Evolutionary conservation across 2,888 invertebrate species (phyloP), one percentile per base, ranked within the genome.

Genomic region (Pantelozetes paolii): DNA sequence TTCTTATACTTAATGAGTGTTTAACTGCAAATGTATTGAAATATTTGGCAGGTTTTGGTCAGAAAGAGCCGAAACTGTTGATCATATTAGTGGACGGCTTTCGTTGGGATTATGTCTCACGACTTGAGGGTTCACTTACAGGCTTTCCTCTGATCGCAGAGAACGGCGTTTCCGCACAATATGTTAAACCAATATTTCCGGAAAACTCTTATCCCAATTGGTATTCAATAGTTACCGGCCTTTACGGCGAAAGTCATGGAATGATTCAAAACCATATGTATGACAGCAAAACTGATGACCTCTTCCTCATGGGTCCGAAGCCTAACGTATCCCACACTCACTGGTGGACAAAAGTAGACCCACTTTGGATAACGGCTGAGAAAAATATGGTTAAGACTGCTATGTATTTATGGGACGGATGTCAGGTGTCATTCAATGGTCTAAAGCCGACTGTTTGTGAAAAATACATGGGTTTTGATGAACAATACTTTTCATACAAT

Each of bases 221-320:
- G 77, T 78, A 77, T 50, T 73, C 76, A 1, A 76, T 78, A 13
- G 75, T 62, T 18, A 74, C 74, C 73, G 78, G 78, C n/a, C 71
- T 77, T 18, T 80, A 81, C 76, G 80, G 81, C 5, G 82, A 82
- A 77, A 79, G 74, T 30, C 83, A 83, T 77, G 81, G 81, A 8
- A 80, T 83, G 42, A 78, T 83, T 36, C 81, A 81, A 20, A 82
- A 83, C 74, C 80, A 80, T 78, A 82, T 82, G 80, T 81, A 80
- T 74, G 82, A 82, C 77, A 71, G 79, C 8, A 75, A 76, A 1
- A 74, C 76, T 15, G 78, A 80, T 48, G 80, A 80, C 15, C 67
- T 77, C 11, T 78, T 78, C 23, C 71, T 78, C 3, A 77, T 77
- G 75, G 76, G 57, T 5, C 78, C 78, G 1, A 73, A 78, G 54